phyloP scores from a whole-genome alignment of 1,140 invertebrate genomes.

The Cylas formicarius region DNA sequence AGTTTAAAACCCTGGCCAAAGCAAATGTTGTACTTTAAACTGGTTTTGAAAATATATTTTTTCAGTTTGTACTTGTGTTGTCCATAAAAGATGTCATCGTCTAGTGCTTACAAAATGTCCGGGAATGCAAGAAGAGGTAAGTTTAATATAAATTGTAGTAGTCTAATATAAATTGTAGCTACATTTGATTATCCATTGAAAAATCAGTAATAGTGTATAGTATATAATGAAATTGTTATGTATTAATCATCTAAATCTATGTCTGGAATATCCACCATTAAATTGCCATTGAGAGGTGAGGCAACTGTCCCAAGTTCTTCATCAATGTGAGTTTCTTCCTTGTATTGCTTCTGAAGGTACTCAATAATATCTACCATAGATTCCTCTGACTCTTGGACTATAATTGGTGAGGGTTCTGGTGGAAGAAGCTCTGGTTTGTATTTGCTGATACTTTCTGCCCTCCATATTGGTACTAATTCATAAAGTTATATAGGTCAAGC shows the following conservation, averaged over 20 bases:
- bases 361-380: conserved; percentile 41
- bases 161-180: conserved; percentile 5
- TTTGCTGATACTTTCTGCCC: conserved; percentile 53
- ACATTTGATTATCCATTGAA: background rate
- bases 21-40: background rate
- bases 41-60: conserved; percentile 29
- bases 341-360: conserved; percentile 38
- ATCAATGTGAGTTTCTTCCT: conserved; percentile 30
- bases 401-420: conserved; percentile 54
- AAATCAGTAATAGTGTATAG: background rate
- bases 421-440: conserved; percentile 60
- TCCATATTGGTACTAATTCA: conserved; percentile 52
- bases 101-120: conserved; percentile 92
- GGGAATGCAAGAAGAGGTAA: conserved; percentile 86
- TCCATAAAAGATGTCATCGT: conserved; percentile 94
- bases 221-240: too few species aligned
- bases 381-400: conserved; percentile 50
- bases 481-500: conserved; percentile 22
- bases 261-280: conserved; percentile 25
- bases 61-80: conserved; percentile 94
- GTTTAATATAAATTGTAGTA: too few species aligned
- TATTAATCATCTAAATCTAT: conserved; percentile 21
- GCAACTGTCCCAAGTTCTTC: conserved; percentile 24
- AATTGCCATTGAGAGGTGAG: conserved; percentile 22
- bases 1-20: background rate